Percentiles rank a stretch among this genome's conserved stretches.
phyloP scores from a whole-genome alignment of 1,140 invertebrate species.

The Cherax destructor region DNA sequence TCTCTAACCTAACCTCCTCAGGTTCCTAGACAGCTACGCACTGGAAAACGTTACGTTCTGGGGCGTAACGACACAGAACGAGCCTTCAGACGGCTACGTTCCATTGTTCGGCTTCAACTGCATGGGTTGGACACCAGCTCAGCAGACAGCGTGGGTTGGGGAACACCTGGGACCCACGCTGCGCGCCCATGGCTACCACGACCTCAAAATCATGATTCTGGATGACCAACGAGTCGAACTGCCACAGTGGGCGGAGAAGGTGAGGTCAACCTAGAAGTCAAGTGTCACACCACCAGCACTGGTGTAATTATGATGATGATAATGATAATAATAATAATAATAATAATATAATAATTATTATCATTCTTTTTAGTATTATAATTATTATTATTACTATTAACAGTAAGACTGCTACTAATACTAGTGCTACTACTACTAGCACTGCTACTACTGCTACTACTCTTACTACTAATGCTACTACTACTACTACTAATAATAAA shows the following conservation, averaged over 20 bases:
- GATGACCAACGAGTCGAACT: conserved; percentile 84
- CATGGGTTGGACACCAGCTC: conserved; percentile 83
- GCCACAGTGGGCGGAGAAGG: conserved; percentile 79
- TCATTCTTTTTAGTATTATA: too few relatives aligned
- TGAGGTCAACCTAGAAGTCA: neutral
- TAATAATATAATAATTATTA: too few relatives aligned
- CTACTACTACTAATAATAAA: too few relatives aligned
- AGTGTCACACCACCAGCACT: neutral
- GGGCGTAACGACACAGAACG: conserved; percentile 66
- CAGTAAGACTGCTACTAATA: too few relatives aligned
- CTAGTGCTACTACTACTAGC: too few relatives aligned
- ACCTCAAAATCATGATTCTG: conserved; percentile 81
- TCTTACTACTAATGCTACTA: too few relatives aligned
- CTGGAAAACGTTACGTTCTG: conserved; percentile 26
- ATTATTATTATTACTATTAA: too few relatives aligned
- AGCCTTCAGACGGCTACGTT: conserved; percentile 47
- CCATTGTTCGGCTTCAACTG: conserved; percentile 79
- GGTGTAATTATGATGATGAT: neutral
- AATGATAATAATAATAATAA: neutral
- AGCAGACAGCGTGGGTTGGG: conserved; percentile 77
- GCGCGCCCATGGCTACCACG: conserved; percentile 78
- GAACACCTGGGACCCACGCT: conserved; percentile 82
- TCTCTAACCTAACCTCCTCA: neutral
- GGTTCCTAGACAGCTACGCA: conserved; percentile 50
- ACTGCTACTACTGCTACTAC: too few relatives aligned